A percentile compares a stretch with the other conserved stretches of the same genome.
Conservation (phyloP, 2,113 vertebrate species). For the Microtus richardsoni region DNA sequence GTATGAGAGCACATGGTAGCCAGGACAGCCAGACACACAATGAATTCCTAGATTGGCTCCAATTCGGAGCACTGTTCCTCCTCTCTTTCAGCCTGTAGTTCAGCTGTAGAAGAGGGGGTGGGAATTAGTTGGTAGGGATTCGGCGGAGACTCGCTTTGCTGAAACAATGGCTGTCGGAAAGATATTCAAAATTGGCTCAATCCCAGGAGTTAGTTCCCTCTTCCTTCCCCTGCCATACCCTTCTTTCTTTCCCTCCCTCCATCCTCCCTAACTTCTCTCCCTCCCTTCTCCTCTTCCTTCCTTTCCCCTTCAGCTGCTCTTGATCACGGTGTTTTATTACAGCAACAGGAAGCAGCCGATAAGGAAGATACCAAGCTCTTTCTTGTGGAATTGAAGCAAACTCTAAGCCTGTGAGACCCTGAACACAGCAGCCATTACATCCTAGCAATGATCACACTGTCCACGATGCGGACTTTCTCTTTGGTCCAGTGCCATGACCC, state of each 20-base stretch:
- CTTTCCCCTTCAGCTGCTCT: neutral
- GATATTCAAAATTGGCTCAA: neutral
- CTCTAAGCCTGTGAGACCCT: neutral
- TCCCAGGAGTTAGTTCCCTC: neutral
- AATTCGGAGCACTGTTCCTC: neutral
- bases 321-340: neutral
- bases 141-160: neutral
- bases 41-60: neutral
- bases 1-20: neutral
- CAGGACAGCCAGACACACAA: neutral
- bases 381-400: neutral
- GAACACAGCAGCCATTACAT: neutral
- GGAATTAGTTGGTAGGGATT: neutral
- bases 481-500: neutral
- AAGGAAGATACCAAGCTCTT: neutral
- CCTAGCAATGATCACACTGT: neutral
- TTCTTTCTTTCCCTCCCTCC: fast-evolving
- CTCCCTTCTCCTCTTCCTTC: fast-evolving
- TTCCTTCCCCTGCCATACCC: fast-evolving
- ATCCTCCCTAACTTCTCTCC: fast-evolving
- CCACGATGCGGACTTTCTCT: neutral
- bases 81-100: neutral
- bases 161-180: neutral
- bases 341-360: neutral
- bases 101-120: neutral